Percentiles rank a stretch among this genome's conserved stretches.
phyloP scores from a whole-genome alignment of 2,888 invertebrate genomes.

The Loripinus fragilis region DNA sequence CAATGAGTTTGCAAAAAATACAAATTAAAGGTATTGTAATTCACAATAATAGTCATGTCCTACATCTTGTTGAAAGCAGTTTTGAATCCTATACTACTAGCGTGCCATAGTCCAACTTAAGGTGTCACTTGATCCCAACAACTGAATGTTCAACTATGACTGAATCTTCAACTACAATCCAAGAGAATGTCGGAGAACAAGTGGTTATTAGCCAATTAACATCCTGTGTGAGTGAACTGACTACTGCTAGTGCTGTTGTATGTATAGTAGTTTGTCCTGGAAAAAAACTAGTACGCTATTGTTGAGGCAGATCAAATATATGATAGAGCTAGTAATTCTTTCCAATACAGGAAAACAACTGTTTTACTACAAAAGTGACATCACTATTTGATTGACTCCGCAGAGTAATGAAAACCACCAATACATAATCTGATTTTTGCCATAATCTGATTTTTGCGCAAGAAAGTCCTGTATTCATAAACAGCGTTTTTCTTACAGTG shows the following conservation, averaged over 20 bases:
- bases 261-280: neutral
- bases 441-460: no score
- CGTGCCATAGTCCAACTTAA: neutral
- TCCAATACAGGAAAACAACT: conserved; percentile 16
- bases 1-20: neutral
- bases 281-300: neutral
- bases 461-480: no score
- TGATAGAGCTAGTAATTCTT: conserved; percentile 12
- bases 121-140: conserved; percentile 3
- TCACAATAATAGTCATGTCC: conserved; percentile 6
- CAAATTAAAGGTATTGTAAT: conserved; percentile 26
- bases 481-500: no score
- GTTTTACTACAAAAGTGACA: conserved; percentile 19
- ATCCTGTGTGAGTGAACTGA: neutral
- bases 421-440: no score
- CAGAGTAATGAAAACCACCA: neutral
- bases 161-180: neutral
- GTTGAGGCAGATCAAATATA: conserved; percentile 14
- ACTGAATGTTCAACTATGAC: neutral
- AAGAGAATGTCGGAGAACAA: conserved; percentile 11
- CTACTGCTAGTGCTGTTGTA: neutral
- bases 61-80: neutral
- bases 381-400: conserved; percentile 16
- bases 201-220: conserved; percentile 8
- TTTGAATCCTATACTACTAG: neutral